Conservation (phyloP, 1,140 invertebrate species). For the Papilio dardanus region DNA sequence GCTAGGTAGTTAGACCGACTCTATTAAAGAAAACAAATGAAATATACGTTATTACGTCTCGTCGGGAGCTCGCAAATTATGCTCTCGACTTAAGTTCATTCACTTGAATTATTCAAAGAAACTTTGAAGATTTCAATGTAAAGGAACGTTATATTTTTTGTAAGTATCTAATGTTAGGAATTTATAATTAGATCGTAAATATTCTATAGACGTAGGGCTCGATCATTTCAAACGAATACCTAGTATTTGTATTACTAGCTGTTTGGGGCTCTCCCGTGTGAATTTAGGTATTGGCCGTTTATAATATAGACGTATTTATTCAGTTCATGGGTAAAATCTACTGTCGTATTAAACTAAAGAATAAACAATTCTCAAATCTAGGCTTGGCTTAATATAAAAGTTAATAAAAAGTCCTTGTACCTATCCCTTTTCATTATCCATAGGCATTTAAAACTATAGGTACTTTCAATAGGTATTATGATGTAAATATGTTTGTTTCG, state of each 20-base stretch:
- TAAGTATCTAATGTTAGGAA: neutral
- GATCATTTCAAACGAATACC: neutral
- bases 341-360: neutral
- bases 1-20: too few species aligned
- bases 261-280: neutral
- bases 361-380: neutral
- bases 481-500: neutral
- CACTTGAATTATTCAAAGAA: neutral
- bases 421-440: too few species aligned
- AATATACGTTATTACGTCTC: neutral
- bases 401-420: neutral
- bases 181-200: neutral
- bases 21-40: too few species aligned
- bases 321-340: neutral
- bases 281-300: neutral
- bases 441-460: too few species aligned
- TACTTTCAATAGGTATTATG: too few species aligned
- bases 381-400: neutral
- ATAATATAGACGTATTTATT: neutral
- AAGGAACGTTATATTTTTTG: neutral
- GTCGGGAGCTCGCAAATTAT: constrained; percentile 11
- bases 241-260: neutral
- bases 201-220: neutral
- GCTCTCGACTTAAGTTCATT: neutral
- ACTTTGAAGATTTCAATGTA: neutral